Percentiles rank a stretch among this genome's conserved stretches.
phyloP scores from a whole-genome alignment of 2,113 vertebrate genomes.

The Calidris pugnax region DNA sequence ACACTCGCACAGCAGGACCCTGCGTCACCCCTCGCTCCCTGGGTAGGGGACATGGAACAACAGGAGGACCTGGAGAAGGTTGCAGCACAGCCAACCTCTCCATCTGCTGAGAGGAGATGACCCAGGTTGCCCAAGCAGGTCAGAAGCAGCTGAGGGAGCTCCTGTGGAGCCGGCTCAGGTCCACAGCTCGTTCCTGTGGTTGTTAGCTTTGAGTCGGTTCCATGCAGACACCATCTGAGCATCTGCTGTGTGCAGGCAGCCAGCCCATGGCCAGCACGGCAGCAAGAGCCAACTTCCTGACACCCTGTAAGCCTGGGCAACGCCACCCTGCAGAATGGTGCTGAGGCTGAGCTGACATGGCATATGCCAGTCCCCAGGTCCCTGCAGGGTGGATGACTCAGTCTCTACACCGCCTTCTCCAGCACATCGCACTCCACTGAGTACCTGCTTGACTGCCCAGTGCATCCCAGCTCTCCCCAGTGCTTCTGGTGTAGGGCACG shows the following conservation, averaged over 20 bases:
- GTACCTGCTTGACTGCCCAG: not conserved
- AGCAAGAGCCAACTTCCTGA: not conserved
- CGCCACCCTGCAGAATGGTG: fast-evolving
- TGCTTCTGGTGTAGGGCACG: not conserved
- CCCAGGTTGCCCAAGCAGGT: not conserved
- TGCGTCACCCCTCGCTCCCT: not conserved
- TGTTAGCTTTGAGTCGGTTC: not conserved
- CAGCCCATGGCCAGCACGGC: not conserved
- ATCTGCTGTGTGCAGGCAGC: not conserved
- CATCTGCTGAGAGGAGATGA: not conserved
- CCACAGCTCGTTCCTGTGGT: not conserved
- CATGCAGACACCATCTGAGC: not conserved
- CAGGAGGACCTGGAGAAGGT: fast-evolving
- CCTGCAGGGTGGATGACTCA: not conserved
- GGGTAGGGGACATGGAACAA: not conserved
- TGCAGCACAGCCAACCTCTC: not conserved
- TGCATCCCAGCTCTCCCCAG: fast-evolving
- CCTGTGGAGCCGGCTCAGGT: not conserved
- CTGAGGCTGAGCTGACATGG: fast-evolving
- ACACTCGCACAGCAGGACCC: fast-evolving
- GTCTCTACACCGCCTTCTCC: not conserved
- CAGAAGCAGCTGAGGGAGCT: not conserved
- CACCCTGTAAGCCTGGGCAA: fast-evolving
- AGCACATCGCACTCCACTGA: fast-evolving
- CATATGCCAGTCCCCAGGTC: not conserved